A percentile compares a stretch with the other conserved stretches of the same genome.
phyloP scores from a whole-genome alignment of 1,140 invertebrate genomes.

The Drusus annulatus region DNA sequence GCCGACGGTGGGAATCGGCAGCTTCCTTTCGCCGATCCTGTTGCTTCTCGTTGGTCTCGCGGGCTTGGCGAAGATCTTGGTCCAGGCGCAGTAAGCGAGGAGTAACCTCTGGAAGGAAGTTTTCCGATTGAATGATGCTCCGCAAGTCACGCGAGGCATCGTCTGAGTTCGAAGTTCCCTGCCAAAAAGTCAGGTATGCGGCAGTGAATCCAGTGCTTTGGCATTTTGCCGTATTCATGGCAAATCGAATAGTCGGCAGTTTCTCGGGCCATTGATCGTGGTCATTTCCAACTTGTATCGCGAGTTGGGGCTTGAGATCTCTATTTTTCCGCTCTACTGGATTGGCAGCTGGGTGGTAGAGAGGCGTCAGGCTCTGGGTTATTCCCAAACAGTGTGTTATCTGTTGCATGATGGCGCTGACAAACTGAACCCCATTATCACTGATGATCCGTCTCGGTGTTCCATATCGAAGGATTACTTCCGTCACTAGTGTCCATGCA shows the following conservation, averaged over 20 bases:
- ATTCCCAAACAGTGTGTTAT: conserved; percentile 60
- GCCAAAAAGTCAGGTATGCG: conserved; percentile 63
- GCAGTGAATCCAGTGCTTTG: conserved; percentile 64
- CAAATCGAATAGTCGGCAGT: too few species aligned
- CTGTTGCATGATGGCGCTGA: conserved; percentile 62
- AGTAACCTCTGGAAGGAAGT: background rate
- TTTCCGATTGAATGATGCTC: background rate
- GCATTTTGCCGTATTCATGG: conserved; percentile 65
- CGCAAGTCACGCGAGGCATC: background rate
- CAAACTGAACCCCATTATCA: conserved; percentile 64
- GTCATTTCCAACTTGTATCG: conserved; percentile 61
- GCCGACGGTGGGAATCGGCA: background rate
- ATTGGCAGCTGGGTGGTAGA: conserved; percentile 64
- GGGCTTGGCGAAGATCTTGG: background rate
- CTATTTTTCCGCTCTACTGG: conserved; percentile 65
- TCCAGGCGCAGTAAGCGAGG: background rate
- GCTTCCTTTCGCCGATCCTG: background rate
- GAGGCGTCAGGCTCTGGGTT: conserved; percentile 61
- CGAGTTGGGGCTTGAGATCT: conserved; percentile 64
- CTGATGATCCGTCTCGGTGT: conserved; percentile 60
- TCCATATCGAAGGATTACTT: conserved; percentile 64
- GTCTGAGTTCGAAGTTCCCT: conserved; percentile 4
- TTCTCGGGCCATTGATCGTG: conserved; percentile 63
- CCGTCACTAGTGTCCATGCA: conserved; percentile 63
- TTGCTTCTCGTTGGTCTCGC: background rate